phyloP scores from a whole-genome alignment of 2,113 vertebrate species.

The Cathartes aura region DNA sequence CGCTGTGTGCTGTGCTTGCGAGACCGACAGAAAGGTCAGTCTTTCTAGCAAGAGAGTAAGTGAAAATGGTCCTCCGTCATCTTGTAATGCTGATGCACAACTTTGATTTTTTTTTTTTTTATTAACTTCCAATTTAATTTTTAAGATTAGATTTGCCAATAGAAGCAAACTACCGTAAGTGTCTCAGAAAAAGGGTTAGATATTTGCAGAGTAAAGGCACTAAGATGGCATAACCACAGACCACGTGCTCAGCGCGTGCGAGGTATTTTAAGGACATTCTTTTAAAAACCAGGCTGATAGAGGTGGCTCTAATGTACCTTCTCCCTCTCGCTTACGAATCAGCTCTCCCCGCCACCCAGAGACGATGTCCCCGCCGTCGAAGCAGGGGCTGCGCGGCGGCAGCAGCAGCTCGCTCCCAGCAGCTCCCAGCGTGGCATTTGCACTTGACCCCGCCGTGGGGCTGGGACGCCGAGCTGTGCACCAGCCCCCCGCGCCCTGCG shows the following conservation, averaged over 20 bases:
- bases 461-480: not conserved
- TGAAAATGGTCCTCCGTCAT: not conserved
- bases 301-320: not conserved
- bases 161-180: not conserved
- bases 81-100: not conserved
- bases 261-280: not conserved
- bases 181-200: not conserved
- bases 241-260: not conserved
- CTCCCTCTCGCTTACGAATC: not conserved
- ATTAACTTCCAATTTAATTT: not conserved
- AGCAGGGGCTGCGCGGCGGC: not conserved
- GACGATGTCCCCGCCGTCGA: rapidly evolving
- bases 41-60: not conserved
- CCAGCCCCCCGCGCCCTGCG: not conserved
- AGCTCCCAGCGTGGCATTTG: not conserved
- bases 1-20: rapidly evolving
- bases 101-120: not conserved
- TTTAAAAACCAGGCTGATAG: not conserved
- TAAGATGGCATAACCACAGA: rapidly evolving
- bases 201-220: not conserved
- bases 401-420: not conserved
- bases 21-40: not conserved
- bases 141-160: not conserved
- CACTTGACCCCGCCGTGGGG: not conserved
- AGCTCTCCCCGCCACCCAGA: not conserved